These are phyloP conservation scores for Mus pahari DNA, from an alignment of 2,113 vertebrate species.

Conservation along the genomic window DNA sequence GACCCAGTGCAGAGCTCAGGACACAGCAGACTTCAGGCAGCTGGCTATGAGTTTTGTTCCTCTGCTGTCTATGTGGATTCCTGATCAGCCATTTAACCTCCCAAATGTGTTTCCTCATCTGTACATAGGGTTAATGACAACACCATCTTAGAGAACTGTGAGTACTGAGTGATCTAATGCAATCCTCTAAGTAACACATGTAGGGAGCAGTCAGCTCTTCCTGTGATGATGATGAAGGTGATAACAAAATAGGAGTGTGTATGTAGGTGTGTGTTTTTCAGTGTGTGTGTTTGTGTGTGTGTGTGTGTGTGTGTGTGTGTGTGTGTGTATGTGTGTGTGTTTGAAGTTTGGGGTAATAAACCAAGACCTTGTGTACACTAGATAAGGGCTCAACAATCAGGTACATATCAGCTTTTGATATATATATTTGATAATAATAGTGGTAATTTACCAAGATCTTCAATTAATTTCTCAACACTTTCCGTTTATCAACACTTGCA, in stretches of 20 bases:
- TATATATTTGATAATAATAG: background rate
- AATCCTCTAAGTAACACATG: too few relatives aligned
- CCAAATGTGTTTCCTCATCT: background rate
- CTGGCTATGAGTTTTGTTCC: background rate
- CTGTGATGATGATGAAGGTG: too few relatives aligned
- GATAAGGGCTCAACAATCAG: background rate
- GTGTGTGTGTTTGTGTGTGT: too few relatives aligned
- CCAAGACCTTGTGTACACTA: background rate
- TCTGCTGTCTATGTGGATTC: background rate
- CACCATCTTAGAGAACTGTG: too few relatives aligned
- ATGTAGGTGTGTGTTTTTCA: too few relatives aligned
- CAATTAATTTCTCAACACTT: background rate
- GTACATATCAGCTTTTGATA: background rate
- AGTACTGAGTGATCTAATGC: too few relatives aligned
- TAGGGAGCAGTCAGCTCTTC: too few relatives aligned
- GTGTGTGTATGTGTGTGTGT: background rate
- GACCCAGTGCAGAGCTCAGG: background rate
- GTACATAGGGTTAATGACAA: background rate
- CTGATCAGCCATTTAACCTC: background rate
- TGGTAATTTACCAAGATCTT: background rate
- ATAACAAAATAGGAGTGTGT: too few relatives aligned
- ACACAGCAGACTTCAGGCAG: background rate
- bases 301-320: too few relatives aligned
- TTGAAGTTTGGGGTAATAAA: too few relatives aligned
- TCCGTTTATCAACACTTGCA: fast-evolving